Evolutionary conservation across 2,888 invertebrate species (phyloP), one percentile per base, ranked within the genome.

Genomic region (Rotaria magnacalcarata): DNA sequence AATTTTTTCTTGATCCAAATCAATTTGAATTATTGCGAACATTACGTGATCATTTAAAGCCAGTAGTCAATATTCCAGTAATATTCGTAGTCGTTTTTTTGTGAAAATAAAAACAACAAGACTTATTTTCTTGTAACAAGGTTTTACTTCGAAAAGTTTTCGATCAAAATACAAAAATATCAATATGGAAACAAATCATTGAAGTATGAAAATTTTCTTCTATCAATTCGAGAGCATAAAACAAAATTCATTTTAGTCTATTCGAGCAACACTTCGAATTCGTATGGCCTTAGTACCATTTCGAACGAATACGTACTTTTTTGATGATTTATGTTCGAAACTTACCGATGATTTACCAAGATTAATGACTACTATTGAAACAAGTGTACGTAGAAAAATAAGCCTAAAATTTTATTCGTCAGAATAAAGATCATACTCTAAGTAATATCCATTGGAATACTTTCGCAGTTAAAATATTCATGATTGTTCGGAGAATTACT

Each of bases 51-150:
- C 80, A 80, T 47, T 47, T 80, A 47, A 80, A 80, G 47, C 2
- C 47, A n/a, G 11, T 80, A n/a, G 47, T 80, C 7, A 80, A 80
- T 80, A 80, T 80, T n/a, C 80, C 80, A 14, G 80, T 80, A 80
- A 47, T 8, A 47, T 47, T 47, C 5, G 24, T 47, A 4, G 6
- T 43, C 24, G 2, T 50, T 60, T 27, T 14, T 47, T 41, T 41
- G 2, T 27, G 2, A 8, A 34, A 34, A 67, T 6, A 27, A 5
- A 19, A 21, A 24, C 34, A 11, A 4, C 1, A 21, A 34, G 5
- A 43, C 27, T 43, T 21, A 67, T 67, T 24, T 67, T 27, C 16
- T 34, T 34, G 0, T 67, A 2, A 19, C 50, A 67, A 67, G 80
- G 0, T n/a, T n/a, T 47, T 80, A n/a, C n/a, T 80, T 6, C 47